Evolutionary conservation across 2,797 vertebrate species (phyloP).

Genomic region (Bradypodion pumilum): DNA sequence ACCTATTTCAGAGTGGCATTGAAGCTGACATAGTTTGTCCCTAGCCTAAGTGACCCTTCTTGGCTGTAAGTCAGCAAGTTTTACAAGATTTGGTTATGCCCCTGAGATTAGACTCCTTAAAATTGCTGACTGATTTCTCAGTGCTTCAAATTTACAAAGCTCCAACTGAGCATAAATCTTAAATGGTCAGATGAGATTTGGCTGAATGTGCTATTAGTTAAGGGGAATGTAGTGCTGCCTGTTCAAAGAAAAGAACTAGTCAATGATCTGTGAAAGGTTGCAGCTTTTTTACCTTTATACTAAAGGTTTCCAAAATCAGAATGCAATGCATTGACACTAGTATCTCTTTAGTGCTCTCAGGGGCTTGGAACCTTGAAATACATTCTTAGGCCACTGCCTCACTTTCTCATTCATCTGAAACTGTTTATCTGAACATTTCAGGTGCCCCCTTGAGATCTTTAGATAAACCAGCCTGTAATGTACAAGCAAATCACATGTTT

Average conservation of each 20-base stretch:
- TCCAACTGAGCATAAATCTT: conserved; percentile 4
- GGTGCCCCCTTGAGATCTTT: conserved; percentile 60
- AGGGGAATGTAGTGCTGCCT: conserved; percentile 4
- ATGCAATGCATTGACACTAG: not conserved
- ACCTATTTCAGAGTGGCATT: conserved; percentile 4
- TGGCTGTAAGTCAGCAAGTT: conserved; percentile 29
- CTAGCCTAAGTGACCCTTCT: conserved; percentile 13
- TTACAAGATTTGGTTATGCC: conserved; percentile 15
- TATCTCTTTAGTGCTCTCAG: conserved; percentile 36
- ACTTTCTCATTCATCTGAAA: conserved; percentile 54
- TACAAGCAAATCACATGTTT: conserved; percentile 67
- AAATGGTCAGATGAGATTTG: not conserved
- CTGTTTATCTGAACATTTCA: conserved; percentile 65
- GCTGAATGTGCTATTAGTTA: not conserved
- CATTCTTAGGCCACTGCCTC: conserved; percentile 29
- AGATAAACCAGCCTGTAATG: conserved; percentile 64
- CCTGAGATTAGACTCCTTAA: conserved; percentile 10
- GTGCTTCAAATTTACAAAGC: conserved; percentile 28
- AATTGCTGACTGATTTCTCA: conserved; percentile 22
- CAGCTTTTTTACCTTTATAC: conserved; percentile 26
- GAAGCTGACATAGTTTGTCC: not conserved
- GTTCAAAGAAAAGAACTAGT: not conserved
- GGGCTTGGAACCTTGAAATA: conserved; percentile 36
- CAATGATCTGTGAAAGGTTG: conserved; percentile 1
- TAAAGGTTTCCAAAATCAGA: conserved; percentile 35